phyloP scores from a whole-genome alignment of 2,797 vertebrate species.

The Iguana delicatissima region DNA sequence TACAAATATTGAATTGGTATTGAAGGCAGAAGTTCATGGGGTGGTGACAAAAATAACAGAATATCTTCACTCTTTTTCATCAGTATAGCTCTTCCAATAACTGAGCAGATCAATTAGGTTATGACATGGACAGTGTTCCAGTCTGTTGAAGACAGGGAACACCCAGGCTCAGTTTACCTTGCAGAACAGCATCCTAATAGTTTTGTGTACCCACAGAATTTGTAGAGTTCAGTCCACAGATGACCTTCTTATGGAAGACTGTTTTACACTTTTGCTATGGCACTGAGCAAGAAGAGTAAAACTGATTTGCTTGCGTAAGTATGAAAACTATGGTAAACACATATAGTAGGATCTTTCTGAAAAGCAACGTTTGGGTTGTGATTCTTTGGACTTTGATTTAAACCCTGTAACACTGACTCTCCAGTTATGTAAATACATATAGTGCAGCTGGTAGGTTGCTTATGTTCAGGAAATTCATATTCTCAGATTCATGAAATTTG shows the following conservation, averaged over 20 bases:
- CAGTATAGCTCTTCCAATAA: background rate
- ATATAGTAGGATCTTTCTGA: background rate
- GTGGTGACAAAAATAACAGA: background rate
- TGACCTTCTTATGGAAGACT: background rate
- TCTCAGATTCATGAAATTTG: background rate
- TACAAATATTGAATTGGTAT: too few species aligned
- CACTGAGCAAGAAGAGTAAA: background rate
- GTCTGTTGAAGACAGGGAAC: too few species aligned
- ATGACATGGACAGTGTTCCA: background rate
- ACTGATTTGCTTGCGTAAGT: background rate
- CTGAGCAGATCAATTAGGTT: background rate
- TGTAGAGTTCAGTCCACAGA: background rate
- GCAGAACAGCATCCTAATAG: background rate
- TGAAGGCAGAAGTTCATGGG: background rate
- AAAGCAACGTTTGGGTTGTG: conserved; percentile 11
- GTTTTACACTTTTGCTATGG: background rate
- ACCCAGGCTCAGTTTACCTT: too few species aligned
- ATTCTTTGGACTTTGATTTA: conserved; percentile 28
- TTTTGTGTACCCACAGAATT: background rate
- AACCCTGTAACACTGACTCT: background rate
- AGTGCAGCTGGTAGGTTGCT: too few species aligned
- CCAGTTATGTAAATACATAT: background rate
- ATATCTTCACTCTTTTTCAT: background rate
- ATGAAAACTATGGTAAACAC: too few species aligned
- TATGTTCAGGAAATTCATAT: background rate